These are phyloP conservation scores for Danio rerio DNA, from an alignment of 2,113 vertebrate genomes.

Conservation along the genomic window DNA sequence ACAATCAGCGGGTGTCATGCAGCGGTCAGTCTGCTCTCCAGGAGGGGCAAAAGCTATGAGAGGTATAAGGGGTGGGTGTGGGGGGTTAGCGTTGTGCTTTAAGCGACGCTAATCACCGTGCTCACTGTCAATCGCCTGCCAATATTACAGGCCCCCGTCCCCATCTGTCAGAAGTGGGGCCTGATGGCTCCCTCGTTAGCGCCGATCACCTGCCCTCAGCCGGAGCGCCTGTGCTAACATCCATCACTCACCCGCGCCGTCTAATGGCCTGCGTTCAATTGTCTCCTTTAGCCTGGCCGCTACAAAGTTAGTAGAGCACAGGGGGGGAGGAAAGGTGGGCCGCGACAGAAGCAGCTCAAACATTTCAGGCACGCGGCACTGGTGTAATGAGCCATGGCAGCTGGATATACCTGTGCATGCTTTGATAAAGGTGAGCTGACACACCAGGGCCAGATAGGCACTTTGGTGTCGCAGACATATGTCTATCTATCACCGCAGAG, in stretches of 20 bases:
- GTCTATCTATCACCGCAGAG: slow-evolving; percentile 84
- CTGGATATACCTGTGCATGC: slow-evolving; percentile 90
- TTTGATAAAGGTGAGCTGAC: slow-evolving; percentile 95
- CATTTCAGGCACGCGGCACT: slow-evolving; percentile 88
- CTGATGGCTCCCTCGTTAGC: slow-evolving; percentile 82
- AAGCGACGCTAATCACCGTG: slow-evolving; percentile 70
- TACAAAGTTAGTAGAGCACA: slow-evolving; percentile 46
- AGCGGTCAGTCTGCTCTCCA: slow-evolving; percentile 58
- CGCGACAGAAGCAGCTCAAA: slow-evolving; percentile 78
- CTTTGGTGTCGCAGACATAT: slow-evolving; percentile 85
- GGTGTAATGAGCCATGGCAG: slow-evolving; percentile 91
- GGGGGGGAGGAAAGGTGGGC: slow-evolving; percentile 20
- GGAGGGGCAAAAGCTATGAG: slow-evolving; percentile 46
- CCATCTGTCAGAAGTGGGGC: slow-evolving; percentile 83
- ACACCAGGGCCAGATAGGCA: slow-evolving; percentile 88
- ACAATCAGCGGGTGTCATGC: slow-evolving; percentile 58
- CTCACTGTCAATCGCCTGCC: slow-evolving; percentile 78
- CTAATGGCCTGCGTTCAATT: slow-evolving; percentile 73
- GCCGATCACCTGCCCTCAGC: slow-evolving; percentile 85
- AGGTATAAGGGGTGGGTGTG: background rate
- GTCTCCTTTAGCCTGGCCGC: slow-evolving; percentile 65
- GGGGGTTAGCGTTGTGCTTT: slow-evolving; percentile 17
- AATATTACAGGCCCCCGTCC: slow-evolving; percentile 77
- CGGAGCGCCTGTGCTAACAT: slow-evolving; percentile 79
- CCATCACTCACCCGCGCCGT: slow-evolving; percentile 78